These are phyloP conservation scores for Trogon melanurus DNA, from an alignment of 2,113 vertebrate species.

Conservation along the genomic window DNA sequence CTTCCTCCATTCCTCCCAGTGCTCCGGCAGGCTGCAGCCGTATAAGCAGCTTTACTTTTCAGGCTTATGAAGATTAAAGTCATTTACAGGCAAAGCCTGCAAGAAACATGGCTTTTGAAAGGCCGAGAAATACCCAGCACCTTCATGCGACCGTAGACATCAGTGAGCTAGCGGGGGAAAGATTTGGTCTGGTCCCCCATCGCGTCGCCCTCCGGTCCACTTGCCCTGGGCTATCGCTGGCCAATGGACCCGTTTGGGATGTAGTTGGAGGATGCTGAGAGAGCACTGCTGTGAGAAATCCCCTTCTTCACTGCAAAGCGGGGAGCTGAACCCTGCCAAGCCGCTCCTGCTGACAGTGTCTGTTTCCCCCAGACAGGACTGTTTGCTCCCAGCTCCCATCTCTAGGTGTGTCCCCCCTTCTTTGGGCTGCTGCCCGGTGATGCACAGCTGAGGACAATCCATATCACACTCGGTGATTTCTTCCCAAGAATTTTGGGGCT, in stretches of 20 bases:
- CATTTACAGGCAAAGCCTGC: conserved; percentile 44
- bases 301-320: rapidly evolving
- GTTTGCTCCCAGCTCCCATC: not conserved
- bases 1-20: not conserved
- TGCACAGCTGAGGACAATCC: not conserved
- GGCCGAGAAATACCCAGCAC: not conserved
- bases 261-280: rapidly evolving
- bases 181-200: not conserved
- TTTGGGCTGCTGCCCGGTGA: not conserved
- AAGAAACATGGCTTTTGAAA: conserved; percentile 13
- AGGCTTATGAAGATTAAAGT: conserved; percentile 65
- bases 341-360: rapidly evolving
- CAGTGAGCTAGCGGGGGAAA: not conserved
- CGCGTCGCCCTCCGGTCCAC: not conserved
- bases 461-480: rapidly evolving
- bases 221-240: not conserved
- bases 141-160: not conserved
- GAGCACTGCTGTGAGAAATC: not conserved
- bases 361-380: rapidly evolving
- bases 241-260: rapidly evolving
- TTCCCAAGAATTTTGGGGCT: not conserved
- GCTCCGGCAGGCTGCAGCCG: not conserved
- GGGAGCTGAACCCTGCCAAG: not conserved
- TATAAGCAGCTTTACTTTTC: conserved; percentile 57
- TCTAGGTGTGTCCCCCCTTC: rapidly evolving